Evolutionary conservation across 2,797 vertebrate species (phyloP), one percentile per base, ranked within the genome.

Genomic region (Oreonectes daqikongensis): DNA sequence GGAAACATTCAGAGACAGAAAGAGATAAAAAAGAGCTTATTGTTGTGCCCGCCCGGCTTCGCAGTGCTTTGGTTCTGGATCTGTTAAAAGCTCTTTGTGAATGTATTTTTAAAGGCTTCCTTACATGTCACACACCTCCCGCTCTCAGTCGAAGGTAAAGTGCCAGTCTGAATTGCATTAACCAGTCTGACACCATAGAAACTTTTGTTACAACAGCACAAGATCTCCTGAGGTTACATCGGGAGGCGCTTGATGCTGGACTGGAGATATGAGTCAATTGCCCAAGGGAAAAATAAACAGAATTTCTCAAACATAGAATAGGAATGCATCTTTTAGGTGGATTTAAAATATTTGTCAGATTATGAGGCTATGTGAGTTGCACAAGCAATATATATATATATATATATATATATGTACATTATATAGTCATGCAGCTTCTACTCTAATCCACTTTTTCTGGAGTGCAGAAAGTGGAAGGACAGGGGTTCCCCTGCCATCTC

Each of bases 71-170:
- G 48, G 79, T 15, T 9, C 30, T 40, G 75, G 80, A 81, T 68
- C 79, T 72, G 80, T 87, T 81, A 87, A 88, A 87, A 84, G 81
- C 72, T 66, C 64, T 77, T 69, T 77, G 70, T 48, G n/a, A 46
- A 83, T 85, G 66, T 85, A 84, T 85, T 85, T 85, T 87, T 80
- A 81, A 88, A 85, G 75, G 59, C 40, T 70, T n/a, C 30, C 57
- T 70, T 75, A 46, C 81, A 78, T 79, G 70, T 42, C 65, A 30
- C 61, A 75, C 60, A 75, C 44, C 28, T 65, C 63, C 50, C 24
- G 44, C 69, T 59, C 64, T 76, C 61, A 53, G 67, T 75, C 28
- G 65, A 66, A 75, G 81, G 59, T 71, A 81, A 77, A 82, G 77
- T 68, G 78, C 70, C 74, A 84, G 75, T 69, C 74, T 75, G 69